Percentiles rank a stretch among this genome's conserved stretches.
These are phyloP conservation scores for Rhineura floridana DNA, from an alignment of 2,113 vertebrate species.

Conservation along the genomic window DNA sequence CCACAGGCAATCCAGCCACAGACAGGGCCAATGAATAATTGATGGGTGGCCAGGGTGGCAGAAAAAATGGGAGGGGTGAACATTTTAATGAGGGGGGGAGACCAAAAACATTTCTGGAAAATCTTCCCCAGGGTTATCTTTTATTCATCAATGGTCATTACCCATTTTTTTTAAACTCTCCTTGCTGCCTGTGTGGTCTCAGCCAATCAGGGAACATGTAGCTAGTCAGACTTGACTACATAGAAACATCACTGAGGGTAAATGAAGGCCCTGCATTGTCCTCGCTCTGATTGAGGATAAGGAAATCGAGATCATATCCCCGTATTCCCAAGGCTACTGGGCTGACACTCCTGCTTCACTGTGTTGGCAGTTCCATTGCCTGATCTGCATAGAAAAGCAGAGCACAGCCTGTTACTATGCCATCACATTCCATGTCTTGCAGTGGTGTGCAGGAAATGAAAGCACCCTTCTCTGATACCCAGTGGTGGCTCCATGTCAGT, in stretches of 20 bases:
- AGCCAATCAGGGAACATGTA: neutral
- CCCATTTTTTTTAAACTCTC: too few relatives aligned
- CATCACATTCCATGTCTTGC: neutral
- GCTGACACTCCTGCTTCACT: neutral
- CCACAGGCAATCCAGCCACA: accelerated
- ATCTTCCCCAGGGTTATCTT: neutral
- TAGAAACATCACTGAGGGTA: neutral
- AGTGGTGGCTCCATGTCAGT: too few relatives aligned
- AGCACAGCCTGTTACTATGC: neutral
- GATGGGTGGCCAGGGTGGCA: too few relatives aligned
- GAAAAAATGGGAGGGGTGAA: neutral
- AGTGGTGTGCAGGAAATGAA: neutral
- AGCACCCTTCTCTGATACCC: too few relatives aligned
- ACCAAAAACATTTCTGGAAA: neutral
- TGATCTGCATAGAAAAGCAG: too few relatives aligned
- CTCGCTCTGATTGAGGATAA: neutral
- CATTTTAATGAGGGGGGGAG: neutral
- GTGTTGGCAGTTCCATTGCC: neutral
- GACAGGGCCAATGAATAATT: accelerated
- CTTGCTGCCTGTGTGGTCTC: too few relatives aligned
- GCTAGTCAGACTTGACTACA: neutral
- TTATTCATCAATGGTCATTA: neutral
- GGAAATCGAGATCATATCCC: neutral
- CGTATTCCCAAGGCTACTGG: neutral
- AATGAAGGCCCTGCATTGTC: neutral